Evolutionary conservation across 2,113 vertebrate species (phyloP), one percentile per base, ranked within the genome.

Genomic region (Scomber scombrus): DNA sequence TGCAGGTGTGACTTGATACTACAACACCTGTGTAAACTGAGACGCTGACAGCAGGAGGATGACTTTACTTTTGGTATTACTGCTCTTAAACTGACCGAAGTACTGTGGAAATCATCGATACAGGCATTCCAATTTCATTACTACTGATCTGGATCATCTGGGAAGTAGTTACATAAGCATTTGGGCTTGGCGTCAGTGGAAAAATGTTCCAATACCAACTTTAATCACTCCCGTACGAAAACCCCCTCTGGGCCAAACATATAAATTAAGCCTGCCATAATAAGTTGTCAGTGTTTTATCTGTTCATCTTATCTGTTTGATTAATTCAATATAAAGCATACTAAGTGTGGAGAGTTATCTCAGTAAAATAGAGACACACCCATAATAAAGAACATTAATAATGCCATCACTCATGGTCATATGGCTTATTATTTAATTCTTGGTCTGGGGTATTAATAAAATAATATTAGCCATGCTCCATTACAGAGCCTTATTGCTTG

Each of bases 21-120:
- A 71, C 40, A 80, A 57, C 88, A 92, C 84, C 91, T 91, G 89
- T 80, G 87, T 80, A 85, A 89, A 89, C 56, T 3, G 62, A 82
- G 69, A 34, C 79, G 13, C 23, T 13, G 66, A 62, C 75, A 69
- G 85, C 72, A 64, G 74, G 70, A 73, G 55, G 49, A 45, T 3
- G 49, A 66, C 13, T 87, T 67, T 34, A 62, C 31, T 80, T 57
- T 55, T 15, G 31, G 34, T 19, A 21, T 34, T 62, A 74, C n/a
- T 23, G 45, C 49, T 70, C 34, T 72, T 64, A 18, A 11, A 63
- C n/a, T 8, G 23, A 23, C 23, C 3, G 23, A 23, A 1, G 23
- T 23, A 23, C 23, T 47, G 45, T 40, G 50, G 26, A 71, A 63
- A 56, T 52, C 26, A 29, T 1, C 43, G 64, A 71, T 18, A 52